Evolutionary conservation across 2,113 vertebrate species (phyloP), one percentile per base, ranked within the genome.

Genomic region (Triplophysa rosa): DNA sequence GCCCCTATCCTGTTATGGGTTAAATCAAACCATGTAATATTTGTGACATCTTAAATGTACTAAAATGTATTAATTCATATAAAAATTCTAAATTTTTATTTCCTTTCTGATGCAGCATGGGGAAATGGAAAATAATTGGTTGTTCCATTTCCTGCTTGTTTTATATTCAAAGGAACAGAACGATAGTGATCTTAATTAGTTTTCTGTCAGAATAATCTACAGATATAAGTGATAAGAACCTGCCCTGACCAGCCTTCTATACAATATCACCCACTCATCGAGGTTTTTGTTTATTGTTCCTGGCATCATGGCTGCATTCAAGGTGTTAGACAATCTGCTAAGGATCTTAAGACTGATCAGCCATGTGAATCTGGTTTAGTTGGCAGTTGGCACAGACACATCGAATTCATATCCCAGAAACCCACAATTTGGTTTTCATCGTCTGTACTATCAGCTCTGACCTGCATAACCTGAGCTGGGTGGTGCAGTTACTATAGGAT

Each of bases 371-470:
- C 69, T 40, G 19, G 69, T 59, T 59, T 11, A 23, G 19, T 42
- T 59, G 19, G 4, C 12, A 23, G 19, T 42, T 59, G 68, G 68
- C 68, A 71, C 19, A 37, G 11, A 54, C 56, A 40, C 7, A 62
- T 64, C 68, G 81, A 47, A 81, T 68, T 82, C 65, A 82, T 77
- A 82, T 89, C 83, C 82, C 63, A 61, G 71, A 45, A 82, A 87
- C 81, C 69, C 74, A 78, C 85, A 81, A 84, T 87, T 90, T 89
- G 81, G 89, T 64, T 85, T 83, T 67, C 84, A 90, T 91, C 90
- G 82, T 82, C 87, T 84, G 49, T 90, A 82, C 84, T 81, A 89
- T 91, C 86, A 87, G 82, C 70, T 71, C 80, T 76, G 69, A 81
- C 84, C 86, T 74, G 67, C 84, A 83, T 33, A 17, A 79, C 49